Base-by-base conservation (phyloP, 2,888 invertebrate species). In the Mechanitis messenoides region DNA sequence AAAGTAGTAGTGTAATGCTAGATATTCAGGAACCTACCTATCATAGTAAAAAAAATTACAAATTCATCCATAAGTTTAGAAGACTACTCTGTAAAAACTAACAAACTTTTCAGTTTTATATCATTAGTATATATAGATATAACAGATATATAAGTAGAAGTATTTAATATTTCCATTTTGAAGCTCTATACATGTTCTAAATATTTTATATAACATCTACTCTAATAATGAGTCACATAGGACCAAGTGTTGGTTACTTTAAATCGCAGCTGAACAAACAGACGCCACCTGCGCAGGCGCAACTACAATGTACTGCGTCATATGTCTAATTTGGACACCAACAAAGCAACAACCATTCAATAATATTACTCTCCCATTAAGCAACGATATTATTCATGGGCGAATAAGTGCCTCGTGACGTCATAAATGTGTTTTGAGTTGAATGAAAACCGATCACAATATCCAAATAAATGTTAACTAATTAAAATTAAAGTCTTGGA, bases 241-340 rank as follows among this genome's bases (percentile, higher is more conserved):
- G 55, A 64, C 59, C 63, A 61, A 55, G 31, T 67, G 68, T 67
- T 58, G 64, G 65, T 68, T 69, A 68, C 66, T 71, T 55, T 67
- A 61, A 61, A 56, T 56, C 59, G 45, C 86, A 81, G 80, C 84
- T 87, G 86, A 70, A 73, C 73, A 68, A 81, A 86, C 75, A 83
- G 31, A 61, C 55, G 71, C 67, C 83, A 83, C 77, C 80, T 83
- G 82, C 60, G 67, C 63, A 64, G 69, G 68, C 70, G 60, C 70
- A 57, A 46, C 55, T 45, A 45, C 57, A 56, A 55, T 56, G 55
- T 59, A 74, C 79, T 85, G 83, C 88, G 87, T 88, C 88, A 88
- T 80, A 61, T 66, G 67, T 78, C 76, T 75, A 83, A 85, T 85
- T 85, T 85, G 70, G 79, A 83, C 76, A 80, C 68, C 69, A 67